Base-by-base conservation (phyloP, 2,113 vertebrate genomes). In the Bos javanicus region DNA sequence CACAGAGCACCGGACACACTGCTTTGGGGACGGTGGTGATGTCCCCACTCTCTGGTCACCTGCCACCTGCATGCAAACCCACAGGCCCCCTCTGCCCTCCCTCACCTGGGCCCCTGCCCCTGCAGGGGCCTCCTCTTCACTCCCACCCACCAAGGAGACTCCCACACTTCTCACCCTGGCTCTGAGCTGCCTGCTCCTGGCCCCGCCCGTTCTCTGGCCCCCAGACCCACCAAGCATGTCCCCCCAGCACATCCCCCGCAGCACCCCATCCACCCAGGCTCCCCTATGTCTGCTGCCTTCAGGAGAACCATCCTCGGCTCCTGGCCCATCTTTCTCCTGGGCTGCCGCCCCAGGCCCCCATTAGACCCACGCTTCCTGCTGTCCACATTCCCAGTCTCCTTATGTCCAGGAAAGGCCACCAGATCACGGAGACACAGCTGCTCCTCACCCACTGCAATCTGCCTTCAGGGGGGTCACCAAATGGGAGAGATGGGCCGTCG, bases 41-140 rank as follows among this genome's bases (percentile, higher is more conserved):
- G 12, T 6, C 17, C 48, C 28, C 52, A 36, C 25, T 2, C 16
- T 1, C 6, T 0, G 0, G 67, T 54, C 59, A 83, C 23, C 7
- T 1, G 43, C 26, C 14, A 28, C 78, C 3, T 10, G 17, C 13
- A 8, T 1, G 0, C 28, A 3, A 0, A 36, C 21, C 16, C 0
- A 5, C 1, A 60, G 46, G 15, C 30, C 13, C 76, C 43, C n/a
- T 46, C 28, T 43, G 23, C 19, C 54, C 62, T 54, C n/a, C 46
- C 3, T 39, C n/a, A 26, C 1, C 71, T 50, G 12, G 33, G 33
- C 12, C 71, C 25, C 10, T 43, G 15, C 3, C 56, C 23, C n/a
- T 64, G 19, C 0, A 21, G 28, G 64, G 11, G 23, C 19, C 16
- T 52, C 13, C 19, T 48, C 26, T 7, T n/a, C 30, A 48, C 28